Evolutionary conservation across 2,888 invertebrate genomes (phyloP).

Genomic region (Homarus gammarus): DNA sequence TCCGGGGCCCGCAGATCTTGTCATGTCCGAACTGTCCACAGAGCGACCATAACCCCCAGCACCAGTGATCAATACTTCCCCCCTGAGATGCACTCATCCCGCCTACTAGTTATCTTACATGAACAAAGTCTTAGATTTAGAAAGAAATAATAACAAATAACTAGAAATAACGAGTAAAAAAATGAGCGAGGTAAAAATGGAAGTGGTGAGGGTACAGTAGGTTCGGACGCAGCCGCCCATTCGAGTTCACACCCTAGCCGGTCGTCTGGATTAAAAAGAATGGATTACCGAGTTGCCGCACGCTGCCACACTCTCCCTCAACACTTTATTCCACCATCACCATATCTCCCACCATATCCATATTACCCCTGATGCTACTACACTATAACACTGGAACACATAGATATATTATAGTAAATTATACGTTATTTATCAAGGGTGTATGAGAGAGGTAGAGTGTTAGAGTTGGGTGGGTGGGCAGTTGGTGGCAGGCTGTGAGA

Average conservation of each 20-base stretch:
- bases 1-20: conserved; percentile 56
- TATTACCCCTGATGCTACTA: background rate
- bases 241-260: conserved; percentile 60
- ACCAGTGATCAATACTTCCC: background rate
- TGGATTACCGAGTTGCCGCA: conserved; percentile 60
- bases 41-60: background rate
- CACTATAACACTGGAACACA: background rate
- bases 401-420: too few relatives aligned
- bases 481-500: conserved; percentile 36
- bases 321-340: background rate
- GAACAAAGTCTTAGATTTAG: too few relatives aligned
- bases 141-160: too few relatives aligned
- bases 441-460: conserved; percentile 2
- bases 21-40: background rate
- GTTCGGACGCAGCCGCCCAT: conserved; percentile 48
- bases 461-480: background rate
- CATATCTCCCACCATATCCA: background rate
- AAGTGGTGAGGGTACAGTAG: background rate
- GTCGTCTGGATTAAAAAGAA: conserved; percentile 68
- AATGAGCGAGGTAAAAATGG: too few relatives aligned
- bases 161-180: too few relatives aligned
- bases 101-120: too few relatives aligned
- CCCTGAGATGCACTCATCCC: too few relatives aligned
- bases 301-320: conserved; percentile 24
- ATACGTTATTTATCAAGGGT: too few relatives aligned